These are phyloP conservation scores for Chloroceryle amazona DNA, from an alignment of 2,797 vertebrate genomes.

Conservation along the genomic window DNA sequence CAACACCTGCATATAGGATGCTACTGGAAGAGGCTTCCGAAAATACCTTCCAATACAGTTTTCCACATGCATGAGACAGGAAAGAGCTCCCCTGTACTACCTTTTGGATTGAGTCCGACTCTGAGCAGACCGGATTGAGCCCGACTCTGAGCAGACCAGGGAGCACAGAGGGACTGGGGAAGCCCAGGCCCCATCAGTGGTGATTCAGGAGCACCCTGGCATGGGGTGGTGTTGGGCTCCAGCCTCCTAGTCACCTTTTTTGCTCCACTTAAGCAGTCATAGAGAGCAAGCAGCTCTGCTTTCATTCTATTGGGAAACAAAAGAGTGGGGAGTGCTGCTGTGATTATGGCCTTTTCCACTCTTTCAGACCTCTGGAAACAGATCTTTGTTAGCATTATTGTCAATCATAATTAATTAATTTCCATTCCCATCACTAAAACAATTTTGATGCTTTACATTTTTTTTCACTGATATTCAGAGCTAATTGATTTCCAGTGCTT, in stretches of 20 bases:
- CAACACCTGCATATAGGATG: not conserved
- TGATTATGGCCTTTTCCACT: not conserved
- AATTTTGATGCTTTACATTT: constrained; percentile 45
- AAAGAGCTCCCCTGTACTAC: not conserved
- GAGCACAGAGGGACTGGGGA: not conserved
- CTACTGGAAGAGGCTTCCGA: not conserved
- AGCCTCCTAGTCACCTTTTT: not conserved
- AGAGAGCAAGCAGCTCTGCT: not conserved
- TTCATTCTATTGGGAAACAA: not conserved
- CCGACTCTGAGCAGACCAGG: not conserved
- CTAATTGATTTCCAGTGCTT: constrained; percentile 68
- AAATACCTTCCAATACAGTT: not conserved
- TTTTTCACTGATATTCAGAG: constrained; percentile 56
- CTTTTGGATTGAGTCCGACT: not conserved
- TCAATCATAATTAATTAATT: constrained; percentile 39
- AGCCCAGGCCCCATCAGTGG: not conserved
- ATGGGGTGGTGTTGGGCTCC: not conserved
- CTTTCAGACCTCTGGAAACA: not conserved
- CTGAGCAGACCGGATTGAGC: not conserved
- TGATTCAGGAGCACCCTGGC: too few relatives aligned
- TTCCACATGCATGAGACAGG: not conserved
- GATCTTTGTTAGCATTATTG: constrained; percentile 3
- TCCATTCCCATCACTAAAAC: constrained; percentile 29
- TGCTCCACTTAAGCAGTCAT: not conserved
- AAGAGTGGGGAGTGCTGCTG: not conserved